Evolutionary conservation across 2,113 vertebrate species (phyloP), one percentile per base, ranked within the genome.

Genomic region (Hydrolagus affinis): DNA sequence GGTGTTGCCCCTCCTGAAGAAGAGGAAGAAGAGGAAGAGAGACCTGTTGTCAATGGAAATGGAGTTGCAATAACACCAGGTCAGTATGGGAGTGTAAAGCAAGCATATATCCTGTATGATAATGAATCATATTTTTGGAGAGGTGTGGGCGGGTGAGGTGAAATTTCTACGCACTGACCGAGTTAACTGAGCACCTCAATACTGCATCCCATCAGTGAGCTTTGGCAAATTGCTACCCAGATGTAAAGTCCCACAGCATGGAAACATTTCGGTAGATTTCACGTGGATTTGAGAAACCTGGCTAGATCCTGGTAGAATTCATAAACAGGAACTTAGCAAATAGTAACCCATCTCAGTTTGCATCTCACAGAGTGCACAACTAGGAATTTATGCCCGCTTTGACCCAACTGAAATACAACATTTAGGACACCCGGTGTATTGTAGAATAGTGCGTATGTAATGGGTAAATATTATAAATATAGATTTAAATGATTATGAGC

Each of bases 21-120:
- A 83, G 97, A 98, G 86, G 97, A 98, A 88, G 97, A 99, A 88
- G 97, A 98, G 89, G 97, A 99, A 88, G 96, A 98, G 92, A 97
- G 93, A 88, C 94, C 95, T 86, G 91, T 96, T 64, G 91, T 98
- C 92, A 98, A 98, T 25, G 98, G 97, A 90, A 97, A 98, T 86
- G 95, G 95, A 0, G 90, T 93, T 6, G 93, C 94, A 64, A 90
- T 96, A 90, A 96, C 96, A 80, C 96, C 96, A 97, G 96, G 96
- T 98, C 59, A 94, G 96, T 90, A 68, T 32, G 32, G 28, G 23
- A 83, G 0, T 66, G 21, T 44, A 21, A 77, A 4, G 56, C 8
- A 60, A 60, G 25, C 44, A 44, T 44, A 60, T 25, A 77, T 30
- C 10, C 23, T 8, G 60, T 19, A 83, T 15, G 25, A 8, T 28